phyloP scores from a whole-genome alignment of 2,888 invertebrate species.

The Cordylochernes scorpioides region DNA sequence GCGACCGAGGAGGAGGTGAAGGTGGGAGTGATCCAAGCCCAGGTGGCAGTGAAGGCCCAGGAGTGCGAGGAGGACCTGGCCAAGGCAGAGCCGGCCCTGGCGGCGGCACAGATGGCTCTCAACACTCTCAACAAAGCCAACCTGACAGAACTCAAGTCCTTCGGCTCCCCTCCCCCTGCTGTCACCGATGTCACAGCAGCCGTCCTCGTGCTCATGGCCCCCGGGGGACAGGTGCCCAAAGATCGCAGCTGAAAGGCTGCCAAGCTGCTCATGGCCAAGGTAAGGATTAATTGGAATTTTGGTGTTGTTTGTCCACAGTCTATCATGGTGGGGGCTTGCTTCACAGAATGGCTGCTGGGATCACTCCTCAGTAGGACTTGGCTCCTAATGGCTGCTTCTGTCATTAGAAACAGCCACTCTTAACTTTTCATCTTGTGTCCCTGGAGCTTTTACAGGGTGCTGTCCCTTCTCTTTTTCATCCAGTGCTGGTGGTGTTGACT shows the following conservation, averaged over 20 bases:
- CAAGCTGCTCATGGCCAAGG: constrained; percentile 73
- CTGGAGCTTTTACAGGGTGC: too few relatives aligned
- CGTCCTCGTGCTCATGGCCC: constrained; percentile 62
- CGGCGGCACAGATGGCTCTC: constrained; percentile 75
- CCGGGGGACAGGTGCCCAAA: constrained; percentile 60
- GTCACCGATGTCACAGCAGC: constrained; percentile 82
- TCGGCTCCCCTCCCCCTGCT: constrained; percentile 67
- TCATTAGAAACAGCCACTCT: too few relatives aligned
- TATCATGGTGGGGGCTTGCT: too few relatives aligned
- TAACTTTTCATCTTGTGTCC: too few relatives aligned
- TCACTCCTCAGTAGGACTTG: too few relatives aligned
- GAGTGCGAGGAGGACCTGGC: constrained; percentile 75
- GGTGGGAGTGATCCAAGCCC: constrained; percentile 74
- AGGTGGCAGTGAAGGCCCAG: constrained; percentile 69
- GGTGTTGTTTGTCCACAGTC: too few relatives aligned
- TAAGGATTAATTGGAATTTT: constrained; percentile 8
- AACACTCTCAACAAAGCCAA: constrained; percentile 83
- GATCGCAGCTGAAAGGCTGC: constrained; percentile 87
- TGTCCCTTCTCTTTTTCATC: too few relatives aligned
- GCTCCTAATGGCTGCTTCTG: too few relatives aligned
- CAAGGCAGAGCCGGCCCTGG: constrained; percentile 81
- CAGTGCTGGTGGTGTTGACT: too few relatives aligned
- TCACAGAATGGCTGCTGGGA: too few relatives aligned
- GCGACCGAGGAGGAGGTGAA: constrained; percentile 79
- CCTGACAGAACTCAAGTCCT: constrained; percentile 79